A percentile compares a stretch with the other conserved stretches of the same genome.
phyloP scores from a whole-genome alignment of 2,888 invertebrate genomes.

The Plebejus melissa region DNA sequence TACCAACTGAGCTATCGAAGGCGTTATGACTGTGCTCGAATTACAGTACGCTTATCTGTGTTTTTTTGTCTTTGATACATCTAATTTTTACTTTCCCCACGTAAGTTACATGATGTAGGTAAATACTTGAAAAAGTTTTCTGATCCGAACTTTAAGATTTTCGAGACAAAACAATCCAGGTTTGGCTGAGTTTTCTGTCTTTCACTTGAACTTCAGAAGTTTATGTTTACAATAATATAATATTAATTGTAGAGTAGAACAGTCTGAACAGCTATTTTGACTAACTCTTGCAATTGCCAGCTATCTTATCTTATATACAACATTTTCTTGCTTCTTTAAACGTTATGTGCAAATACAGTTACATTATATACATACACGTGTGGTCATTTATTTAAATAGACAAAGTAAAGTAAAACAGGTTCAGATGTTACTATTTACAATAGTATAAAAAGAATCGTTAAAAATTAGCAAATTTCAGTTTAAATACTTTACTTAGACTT shows the following conservation, averaged over 20 bases:
- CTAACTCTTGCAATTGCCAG: not conserved
- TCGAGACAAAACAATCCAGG: too few relatives aligned
- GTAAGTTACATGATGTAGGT: too few relatives aligned
- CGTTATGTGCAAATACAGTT: not conserved
- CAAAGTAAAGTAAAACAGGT: not conserved
- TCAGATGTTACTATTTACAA: not conserved
- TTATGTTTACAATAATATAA: too few relatives aligned
- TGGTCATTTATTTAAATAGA: not conserved
- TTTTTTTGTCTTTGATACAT: too few relatives aligned
- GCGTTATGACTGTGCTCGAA: slow-evolving; percentile 28
- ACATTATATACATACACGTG: not conserved
- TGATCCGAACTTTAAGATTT: too few relatives aligned
- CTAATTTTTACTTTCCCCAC: too few relatives aligned
- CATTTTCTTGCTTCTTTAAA: not conserved
- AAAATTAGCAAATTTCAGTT: not conserved
- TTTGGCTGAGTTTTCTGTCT: too few relatives aligned
- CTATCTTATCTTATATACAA: not conserved
- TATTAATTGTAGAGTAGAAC: not conserved
- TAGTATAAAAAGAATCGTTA: not conserved
- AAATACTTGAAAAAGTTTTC: too few relatives aligned
- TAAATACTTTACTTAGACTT: not conserved
- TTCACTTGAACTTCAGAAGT: too few relatives aligned
- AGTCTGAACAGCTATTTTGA: not conserved
- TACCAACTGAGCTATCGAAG: slow-evolving; percentile 72
- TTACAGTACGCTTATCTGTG: too few relatives aligned